A percentile compares a stretch with the other conserved stretches of the same genome.
phyloP scores from a whole-genome alignment of 2,113 vertebrate genomes.

The Cyanoderma ruficeps region DNA sequence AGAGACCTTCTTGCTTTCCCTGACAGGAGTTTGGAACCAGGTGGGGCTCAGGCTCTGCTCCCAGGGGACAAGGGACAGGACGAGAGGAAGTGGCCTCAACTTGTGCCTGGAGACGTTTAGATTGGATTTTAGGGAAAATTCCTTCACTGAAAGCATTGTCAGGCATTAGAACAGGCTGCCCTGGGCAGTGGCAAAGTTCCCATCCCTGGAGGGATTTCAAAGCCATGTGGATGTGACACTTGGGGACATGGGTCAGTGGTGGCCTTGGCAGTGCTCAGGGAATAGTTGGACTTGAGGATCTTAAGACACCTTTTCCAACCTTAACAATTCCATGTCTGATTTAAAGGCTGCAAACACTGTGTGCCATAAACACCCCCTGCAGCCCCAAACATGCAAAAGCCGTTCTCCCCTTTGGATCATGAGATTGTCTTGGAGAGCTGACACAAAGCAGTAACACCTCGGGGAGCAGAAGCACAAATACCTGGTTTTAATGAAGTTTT shows the following conservation, averaged over 20 bases:
- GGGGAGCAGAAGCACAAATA: background rate
- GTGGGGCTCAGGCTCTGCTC: background rate
- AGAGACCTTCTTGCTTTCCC: accelerated
- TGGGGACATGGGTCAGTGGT: background rate
- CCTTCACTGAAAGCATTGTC: background rate
- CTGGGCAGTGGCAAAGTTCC: no score
- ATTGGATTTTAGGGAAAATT: background rate
- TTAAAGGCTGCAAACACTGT: background rate
- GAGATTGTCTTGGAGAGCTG: accelerated
- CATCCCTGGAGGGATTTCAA: background rate
- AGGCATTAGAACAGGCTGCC: background rate
- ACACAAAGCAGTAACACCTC: background rate
- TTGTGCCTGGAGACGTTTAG: background rate
- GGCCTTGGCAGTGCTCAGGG: background rate
- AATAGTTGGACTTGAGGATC: accelerated
- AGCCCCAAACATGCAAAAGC: background rate
- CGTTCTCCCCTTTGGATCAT: accelerated
- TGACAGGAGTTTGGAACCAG: background rate
- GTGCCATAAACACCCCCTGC: background rate
- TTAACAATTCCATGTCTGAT: background rate
- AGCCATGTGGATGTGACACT: accelerated
- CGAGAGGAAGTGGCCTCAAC: accelerated
- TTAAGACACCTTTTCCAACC: background rate
- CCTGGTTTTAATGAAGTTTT: background rate
- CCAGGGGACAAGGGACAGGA: background rate